Evolutionary conservation across 1,140 invertebrate species (phyloP).

Genomic region (Vanessa tameamea): DNA sequence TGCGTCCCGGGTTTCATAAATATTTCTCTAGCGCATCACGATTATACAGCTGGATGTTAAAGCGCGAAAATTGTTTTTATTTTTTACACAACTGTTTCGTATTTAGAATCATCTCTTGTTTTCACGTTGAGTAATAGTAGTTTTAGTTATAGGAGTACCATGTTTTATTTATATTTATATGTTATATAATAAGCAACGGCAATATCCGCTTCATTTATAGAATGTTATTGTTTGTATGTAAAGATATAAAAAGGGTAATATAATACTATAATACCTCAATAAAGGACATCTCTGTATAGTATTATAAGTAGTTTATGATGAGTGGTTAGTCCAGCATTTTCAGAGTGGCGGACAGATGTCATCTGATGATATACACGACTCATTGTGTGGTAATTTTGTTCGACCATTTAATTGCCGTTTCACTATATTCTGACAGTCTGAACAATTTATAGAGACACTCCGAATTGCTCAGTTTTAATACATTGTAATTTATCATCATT

Average conservation of each 20-base stretch:
- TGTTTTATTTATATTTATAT: too few species aligned
- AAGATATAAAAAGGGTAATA: not conserved
- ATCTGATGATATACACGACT: conserved; percentile 74
- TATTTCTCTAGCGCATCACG: not conserved
- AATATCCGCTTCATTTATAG: too few species aligned
- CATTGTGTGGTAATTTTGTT: conserved; percentile 78
- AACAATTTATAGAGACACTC: conserved; percentile 77
- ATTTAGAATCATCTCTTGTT: not conserved
- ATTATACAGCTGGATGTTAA: not conserved
- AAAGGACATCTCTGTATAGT: conserved; percentile 31
- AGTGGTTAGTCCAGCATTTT: conserved; percentile 48
- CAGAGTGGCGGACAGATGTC: conserved; percentile 63
- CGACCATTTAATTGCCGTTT: conserved; percentile 74
- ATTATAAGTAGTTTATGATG: conserved; percentile 56
- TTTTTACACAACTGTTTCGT: not conserved
- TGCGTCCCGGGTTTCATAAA: not conserved
- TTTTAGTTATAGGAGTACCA: too few species aligned
- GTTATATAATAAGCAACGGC: too few species aligned
- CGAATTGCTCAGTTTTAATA: conserved; percentile 65
- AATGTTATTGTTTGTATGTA: too few species aligned
- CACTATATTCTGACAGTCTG: conserved; percentile 67
- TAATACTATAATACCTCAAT: not conserved
- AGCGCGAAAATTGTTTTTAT: not conserved
- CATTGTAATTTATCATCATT: conserved; percentile 72
- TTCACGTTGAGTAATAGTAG: too few species aligned